These are phyloP conservation scores for Hemaris fuciformis DNA, from an alignment of 2,888 invertebrate species.

Conservation along the genomic window DNA sequence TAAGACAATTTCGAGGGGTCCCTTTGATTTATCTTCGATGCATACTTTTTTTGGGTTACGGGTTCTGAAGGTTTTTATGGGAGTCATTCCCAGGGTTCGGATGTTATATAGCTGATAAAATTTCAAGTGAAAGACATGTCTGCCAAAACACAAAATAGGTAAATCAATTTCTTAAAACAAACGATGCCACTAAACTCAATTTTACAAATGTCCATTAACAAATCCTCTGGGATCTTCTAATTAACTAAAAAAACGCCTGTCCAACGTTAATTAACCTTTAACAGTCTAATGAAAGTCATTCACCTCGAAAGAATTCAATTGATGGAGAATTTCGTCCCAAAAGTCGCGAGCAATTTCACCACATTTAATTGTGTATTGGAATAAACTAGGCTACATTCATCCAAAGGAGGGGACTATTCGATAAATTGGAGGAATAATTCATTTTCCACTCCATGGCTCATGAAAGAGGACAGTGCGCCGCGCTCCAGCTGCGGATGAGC, in stretches of 20 bases:
- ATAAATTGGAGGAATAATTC: slow-evolving; percentile 73
- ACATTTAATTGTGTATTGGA: slow-evolving; percentile 31
- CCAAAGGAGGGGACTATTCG: slow-evolving; percentile 42
- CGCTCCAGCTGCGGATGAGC: slow-evolving; percentile 12
- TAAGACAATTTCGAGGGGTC: background rate
- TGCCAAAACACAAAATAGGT: no score
- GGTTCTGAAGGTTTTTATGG: no score
- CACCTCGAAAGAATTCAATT: slow-evolving; percentile 12
- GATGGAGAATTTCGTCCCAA: slow-evolving; percentile 12
- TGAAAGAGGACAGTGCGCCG: slow-evolving; percentile 42
- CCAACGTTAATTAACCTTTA: background rate
- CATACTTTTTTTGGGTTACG: no score
- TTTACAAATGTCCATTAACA: background rate
- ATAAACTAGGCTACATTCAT: slow-evolving; percentile 44
- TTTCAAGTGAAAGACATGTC: no score
- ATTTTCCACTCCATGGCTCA: slow-evolving; percentile 66
- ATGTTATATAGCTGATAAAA: no score
- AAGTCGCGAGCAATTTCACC: slow-evolving; percentile 2
- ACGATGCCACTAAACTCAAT: no score
- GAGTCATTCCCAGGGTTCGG: no score
- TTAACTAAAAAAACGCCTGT: background rate
- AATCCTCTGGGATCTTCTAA: background rate
- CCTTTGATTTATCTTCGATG: no score
- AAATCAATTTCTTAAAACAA: no score
- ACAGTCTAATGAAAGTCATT: background rate